Conservation (phyloP, 2,113 vertebrate genomes). For the Puma concolor region DNA sequence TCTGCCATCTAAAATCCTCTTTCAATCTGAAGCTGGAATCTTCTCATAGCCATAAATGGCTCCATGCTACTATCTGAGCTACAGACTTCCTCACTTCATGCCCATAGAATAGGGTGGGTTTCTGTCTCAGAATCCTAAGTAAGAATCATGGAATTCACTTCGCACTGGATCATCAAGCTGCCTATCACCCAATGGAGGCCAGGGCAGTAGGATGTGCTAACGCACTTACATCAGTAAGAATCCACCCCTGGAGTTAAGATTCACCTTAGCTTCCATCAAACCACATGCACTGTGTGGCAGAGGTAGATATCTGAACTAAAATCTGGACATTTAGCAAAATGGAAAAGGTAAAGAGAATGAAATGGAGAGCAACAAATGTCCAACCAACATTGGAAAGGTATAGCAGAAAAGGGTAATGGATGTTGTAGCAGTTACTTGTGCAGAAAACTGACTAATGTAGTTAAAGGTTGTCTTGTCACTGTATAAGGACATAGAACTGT, state of each 20-base stretch:
- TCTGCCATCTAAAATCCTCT: not conserved
- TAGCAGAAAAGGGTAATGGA: not conserved
- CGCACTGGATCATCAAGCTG: not conserved
- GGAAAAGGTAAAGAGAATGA: not conserved
- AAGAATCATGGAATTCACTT: not conserved
- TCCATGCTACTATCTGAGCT: not conserved
- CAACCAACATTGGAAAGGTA: not conserved
- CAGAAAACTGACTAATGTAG: not conserved
- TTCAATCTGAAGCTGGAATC: not conserved
- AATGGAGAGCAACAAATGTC: not conserved
- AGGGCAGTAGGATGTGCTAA: not conserved
- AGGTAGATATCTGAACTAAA: not conserved
- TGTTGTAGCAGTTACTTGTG: not conserved
- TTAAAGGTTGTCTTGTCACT: not conserved
- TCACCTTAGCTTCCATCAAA: not conserved
- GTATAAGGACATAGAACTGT: not conserved
- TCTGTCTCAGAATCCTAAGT: conserved; percentile 6
- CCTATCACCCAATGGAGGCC: not conserved
- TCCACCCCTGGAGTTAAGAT: not conserved
- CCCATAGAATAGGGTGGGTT: not conserved
- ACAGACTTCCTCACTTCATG: not conserved
- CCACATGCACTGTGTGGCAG: not conserved
- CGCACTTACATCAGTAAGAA: not conserved
- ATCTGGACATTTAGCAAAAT: not conserved
- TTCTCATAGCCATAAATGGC: not conserved